Evolutionary conservation across 1,140 invertebrate genomes (phyloP), one percentile per base, ranked within the genome.

Genomic region (Eumaeus atala): DNA sequence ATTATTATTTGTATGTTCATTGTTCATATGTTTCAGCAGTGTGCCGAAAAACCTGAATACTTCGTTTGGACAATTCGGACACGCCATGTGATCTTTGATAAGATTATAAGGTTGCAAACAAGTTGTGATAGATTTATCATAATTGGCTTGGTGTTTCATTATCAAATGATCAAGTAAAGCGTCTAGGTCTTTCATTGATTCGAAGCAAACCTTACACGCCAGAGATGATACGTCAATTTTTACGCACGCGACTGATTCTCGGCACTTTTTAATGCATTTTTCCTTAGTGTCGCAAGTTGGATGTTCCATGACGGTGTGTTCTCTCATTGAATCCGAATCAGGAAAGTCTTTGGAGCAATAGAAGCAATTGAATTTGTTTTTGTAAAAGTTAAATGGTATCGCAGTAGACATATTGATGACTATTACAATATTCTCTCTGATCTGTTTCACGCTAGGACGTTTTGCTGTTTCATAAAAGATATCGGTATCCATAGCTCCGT

Each of bases 291-390:
- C 78, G 42, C 80, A 84, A 0, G 73, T 61, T 0, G 76, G 80
- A 53, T 86, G 83, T 36, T 75, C 77, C 40, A 74, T 47, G 6
- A 80, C 51, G 0, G 83, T 82, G 40, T 86, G 83, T 52, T 83
- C 79, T 50, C 74, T 69, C 75, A 86, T 74, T 0, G 62, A 56
- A 53, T 86, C 79, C 0, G 81, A 83, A 62, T 84, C 81, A 0
- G 65, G 56, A 47, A 86, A 86, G 54, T 84, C 80, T 67, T 82
- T 79, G 1, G 77, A 83, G 47, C 83, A 86, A 54, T 82, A 86
- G 49, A 86, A 86, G 48, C 83, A 87, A 35, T 84, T 83, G 11
- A 83, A 84, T 56, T 82, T 87, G 51, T 84, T 87, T 48, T 86
- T 81, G 52, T 73, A 84, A 17, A 86, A 86, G 56, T 84, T 86